Evolutionary conservation across 2,113 vertebrate species (phyloP).

Genomic region (Oryzias woworae): DNA sequence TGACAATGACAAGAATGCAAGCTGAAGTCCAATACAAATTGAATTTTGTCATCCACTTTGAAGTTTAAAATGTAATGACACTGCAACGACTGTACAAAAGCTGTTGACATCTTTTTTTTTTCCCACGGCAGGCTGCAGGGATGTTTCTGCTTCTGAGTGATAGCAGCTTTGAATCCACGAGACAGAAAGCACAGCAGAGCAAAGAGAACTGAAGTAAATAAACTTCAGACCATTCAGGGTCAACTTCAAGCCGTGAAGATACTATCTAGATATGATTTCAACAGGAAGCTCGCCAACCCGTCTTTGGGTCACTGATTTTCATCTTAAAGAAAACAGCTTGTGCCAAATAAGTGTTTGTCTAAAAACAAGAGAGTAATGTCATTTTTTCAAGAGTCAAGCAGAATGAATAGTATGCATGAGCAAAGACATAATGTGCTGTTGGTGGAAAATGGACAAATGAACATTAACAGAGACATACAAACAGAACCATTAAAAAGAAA

Average conservation of each 20-base stretch:
- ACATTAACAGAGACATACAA: too few relatives aligned
- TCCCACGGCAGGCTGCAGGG: neutral
- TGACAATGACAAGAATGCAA: neutral
- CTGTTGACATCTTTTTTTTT: neutral
- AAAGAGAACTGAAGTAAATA: slow-evolving; percentile 2
- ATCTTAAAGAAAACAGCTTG: too few relatives aligned
- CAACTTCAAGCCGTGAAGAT: neutral
- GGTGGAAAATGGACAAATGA: too few relatives aligned
- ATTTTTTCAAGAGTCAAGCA: too few relatives aligned
- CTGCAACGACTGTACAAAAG: neutral
- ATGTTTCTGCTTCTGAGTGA: neutral
- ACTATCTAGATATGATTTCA: too few relatives aligned
- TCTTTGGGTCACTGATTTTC: too few relatives aligned
- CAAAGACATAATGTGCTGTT: too few relatives aligned
- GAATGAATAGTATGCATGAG: too few relatives aligned
- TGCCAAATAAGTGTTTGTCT: too few relatives aligned
- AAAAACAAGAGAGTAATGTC: too few relatives aligned
- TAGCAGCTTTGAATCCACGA: neutral
- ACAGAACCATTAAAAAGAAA: too few relatives aligned
- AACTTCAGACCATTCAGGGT: neutral
- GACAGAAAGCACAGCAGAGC: neutral
- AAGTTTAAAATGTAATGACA: neutral
- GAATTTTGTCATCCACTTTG: neutral
- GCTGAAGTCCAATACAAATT: neutral
- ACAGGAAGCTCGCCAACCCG: too few relatives aligned